Evolutionary conservation across 2,113 vertebrate species (phyloP).

Genomic region (Coryphaenoides rupestris): DNA sequence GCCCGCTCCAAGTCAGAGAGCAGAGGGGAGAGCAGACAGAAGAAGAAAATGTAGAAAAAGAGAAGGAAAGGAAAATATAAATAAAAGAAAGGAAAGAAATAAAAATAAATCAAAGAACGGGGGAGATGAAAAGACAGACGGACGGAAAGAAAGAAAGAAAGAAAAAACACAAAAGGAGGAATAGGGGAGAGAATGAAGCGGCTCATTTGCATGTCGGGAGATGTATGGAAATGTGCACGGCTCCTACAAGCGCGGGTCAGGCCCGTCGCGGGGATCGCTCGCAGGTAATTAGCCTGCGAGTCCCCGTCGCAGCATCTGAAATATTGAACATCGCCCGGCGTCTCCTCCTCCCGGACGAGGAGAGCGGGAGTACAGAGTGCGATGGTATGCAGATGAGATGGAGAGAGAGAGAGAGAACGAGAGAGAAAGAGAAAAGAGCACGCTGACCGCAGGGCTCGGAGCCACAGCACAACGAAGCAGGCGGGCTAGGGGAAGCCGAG

Average conservation of each 20-base stretch:
- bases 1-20: neutral
- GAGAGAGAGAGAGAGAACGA: neutral
- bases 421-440: too few relatives aligned
- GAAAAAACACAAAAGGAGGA: slow-evolving; percentile 7
- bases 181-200: slow-evolving; percentile 27
- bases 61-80: slow-evolving; percentile 10
- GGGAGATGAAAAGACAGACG: too few relatives aligned
- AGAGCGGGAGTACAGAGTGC: slow-evolving; percentile 13
- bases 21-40: slow-evolving; percentile 17
- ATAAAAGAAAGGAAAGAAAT: neutral
- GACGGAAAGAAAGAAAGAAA: slow-evolving; percentile 2
- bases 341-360: neutral
- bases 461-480: too few relatives aligned
- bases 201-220: slow-evolving; percentile 62
- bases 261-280: slow-evolving; percentile 31
- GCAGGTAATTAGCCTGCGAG: slow-evolving; percentile 58
- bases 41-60: neutral
- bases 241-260: slow-evolving; percentile 51
- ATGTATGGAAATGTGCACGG: slow-evolving; percentile 51
- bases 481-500: too few relatives aligned
- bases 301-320: slow-evolving; percentile 49
- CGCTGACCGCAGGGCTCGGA: too few relatives aligned
- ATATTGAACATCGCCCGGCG: slow-evolving; percentile 46
- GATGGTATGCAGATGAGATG: slow-evolving; percentile 21
- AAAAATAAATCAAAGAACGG: too few relatives aligned